These are phyloP conservation scores for Actenoides hombroni DNA, from an alignment of 2,113 vertebrate species.

Conservation along the genomic window DNA sequence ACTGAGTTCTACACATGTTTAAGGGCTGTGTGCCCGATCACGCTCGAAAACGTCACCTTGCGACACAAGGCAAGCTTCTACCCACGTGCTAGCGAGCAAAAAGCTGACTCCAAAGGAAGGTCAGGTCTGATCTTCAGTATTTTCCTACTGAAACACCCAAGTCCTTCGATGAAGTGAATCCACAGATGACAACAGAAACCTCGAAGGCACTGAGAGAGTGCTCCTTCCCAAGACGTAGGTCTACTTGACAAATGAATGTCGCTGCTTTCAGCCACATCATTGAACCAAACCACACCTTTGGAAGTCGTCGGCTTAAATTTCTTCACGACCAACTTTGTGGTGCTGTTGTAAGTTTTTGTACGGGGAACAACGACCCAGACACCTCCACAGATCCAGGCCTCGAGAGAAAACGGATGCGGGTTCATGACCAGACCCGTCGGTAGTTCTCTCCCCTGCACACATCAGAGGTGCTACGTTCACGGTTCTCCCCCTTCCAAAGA, in stretches of 20 bases:
- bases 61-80: neutral
- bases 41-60: constrained; percentile 9
- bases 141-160: constrained; percentile 36
- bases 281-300: neutral
- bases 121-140: neutral
- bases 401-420: neutral
- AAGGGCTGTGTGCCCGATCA: neutral
- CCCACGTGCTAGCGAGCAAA: constrained; percentile 25
- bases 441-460: neutral
- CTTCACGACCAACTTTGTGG: neutral
- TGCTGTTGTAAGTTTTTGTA: neutral
- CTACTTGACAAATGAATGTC: neutral
- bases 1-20: neutral
- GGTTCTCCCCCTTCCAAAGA: neutral
- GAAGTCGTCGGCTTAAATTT: neutral
- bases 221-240: neutral
- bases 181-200: constrained; percentile 12
- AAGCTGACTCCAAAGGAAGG: neutral
- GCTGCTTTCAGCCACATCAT: neutral
- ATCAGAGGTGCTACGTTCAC: neutral
- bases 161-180: neutral
- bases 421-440: neutral
- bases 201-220: constrained; percentile 1
- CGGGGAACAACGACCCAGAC: neutral
- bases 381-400: neutral